Base-by-base conservation (phyloP, 2,888 invertebrate genomes). In the Heliconius aoede region DNA sequence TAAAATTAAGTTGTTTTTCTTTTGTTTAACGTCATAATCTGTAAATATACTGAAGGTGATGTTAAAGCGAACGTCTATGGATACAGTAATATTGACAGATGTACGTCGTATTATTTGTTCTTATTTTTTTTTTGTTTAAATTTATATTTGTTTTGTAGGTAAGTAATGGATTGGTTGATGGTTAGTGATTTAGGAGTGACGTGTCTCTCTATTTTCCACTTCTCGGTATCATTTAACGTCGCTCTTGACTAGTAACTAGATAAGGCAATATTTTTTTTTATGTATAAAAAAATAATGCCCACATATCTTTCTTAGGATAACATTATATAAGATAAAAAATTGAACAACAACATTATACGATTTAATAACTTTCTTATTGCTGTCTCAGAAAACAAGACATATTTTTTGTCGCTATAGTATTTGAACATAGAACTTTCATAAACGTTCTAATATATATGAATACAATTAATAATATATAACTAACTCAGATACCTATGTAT, bases 1-100 rank as follows among this genome's bases (percentile, higher is more conserved):
- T 81, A 68, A 84, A 89, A 91, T 91, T 88, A 89, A 87, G 83
- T 84, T 68, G 67, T 76, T 60, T 84, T 84, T 81, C 65, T 84
- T 82, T 79, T 80, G 80, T 80, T 83, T 80, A 73, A 82, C 87
- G 87, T 88, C 88, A 88, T 84, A 76, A 80, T 86, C 84, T 76
- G 82, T 81, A 85, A 86, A 88, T 80, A 60, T 26, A 18, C 62
- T 76, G 80, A 81, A 80, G 82, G 81, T 78, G 76, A 80, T 78
- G 67, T 76, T 76, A 58, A 46, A 65, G 60, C 30, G 51, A 51
- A 21, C 51, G 24, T 65, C 65, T 65, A 40, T 40, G 15, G 65
- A 40, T 64, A 64, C 36, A 64, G n/a, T 69, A 30, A 15, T 40
- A n/a, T n/a, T 32, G 15, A 55, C 55, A 55, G 3, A 55, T n/a